A percentile compares a stretch with the other conserved stretches of the same genome.
phyloP scores from a whole-genome alignment of 2,888 invertebrate species.

The Herminia tarsipennalis region DNA sequence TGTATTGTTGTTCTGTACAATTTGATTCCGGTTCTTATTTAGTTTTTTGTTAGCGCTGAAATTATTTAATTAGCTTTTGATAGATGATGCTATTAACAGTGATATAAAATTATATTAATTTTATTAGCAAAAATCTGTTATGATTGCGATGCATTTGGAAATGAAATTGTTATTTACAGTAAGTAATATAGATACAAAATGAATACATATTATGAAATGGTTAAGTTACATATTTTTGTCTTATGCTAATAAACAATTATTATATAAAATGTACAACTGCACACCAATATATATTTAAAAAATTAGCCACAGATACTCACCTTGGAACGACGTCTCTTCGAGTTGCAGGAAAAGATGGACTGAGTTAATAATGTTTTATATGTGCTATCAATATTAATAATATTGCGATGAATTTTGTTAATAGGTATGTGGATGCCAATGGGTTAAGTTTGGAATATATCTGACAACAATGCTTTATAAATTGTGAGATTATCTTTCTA shows the following conservation, averaged over 20 bases:
- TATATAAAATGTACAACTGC: too few species aligned
- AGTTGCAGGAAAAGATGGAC: constrained; percentile 68
- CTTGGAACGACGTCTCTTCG: constrained; percentile 66
- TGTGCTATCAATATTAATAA: constrained; percentile 71
- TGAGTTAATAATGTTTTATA: constrained; percentile 59
- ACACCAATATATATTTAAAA: too few species aligned
- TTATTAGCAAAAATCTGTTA: too few species aligned
- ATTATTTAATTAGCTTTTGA: not conserved
- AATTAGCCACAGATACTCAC: constrained; percentile 54
- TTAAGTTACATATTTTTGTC: too few species aligned
- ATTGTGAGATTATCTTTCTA: constrained; percentile 53
- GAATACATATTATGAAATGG: not conserved
- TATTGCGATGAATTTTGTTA: constrained; percentile 51
- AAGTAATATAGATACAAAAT: not conserved
- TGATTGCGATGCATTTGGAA: not conserved
- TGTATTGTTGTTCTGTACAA: not conserved
- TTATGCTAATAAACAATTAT: too few species aligned
- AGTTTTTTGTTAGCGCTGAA: too few species aligned
- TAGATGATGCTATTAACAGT: constrained; percentile 2
- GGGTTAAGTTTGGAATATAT: constrained; percentile 30
- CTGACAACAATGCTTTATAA: constrained; percentile 58
- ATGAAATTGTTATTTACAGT: not conserved
- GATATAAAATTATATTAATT: not conserved
- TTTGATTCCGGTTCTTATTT: too few species aligned
- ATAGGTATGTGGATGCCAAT: constrained; percentile 54